Evolutionary conservation across 2,113 vertebrate genomes (phyloP).

Genomic region (Heterochromis multidens): DNA sequence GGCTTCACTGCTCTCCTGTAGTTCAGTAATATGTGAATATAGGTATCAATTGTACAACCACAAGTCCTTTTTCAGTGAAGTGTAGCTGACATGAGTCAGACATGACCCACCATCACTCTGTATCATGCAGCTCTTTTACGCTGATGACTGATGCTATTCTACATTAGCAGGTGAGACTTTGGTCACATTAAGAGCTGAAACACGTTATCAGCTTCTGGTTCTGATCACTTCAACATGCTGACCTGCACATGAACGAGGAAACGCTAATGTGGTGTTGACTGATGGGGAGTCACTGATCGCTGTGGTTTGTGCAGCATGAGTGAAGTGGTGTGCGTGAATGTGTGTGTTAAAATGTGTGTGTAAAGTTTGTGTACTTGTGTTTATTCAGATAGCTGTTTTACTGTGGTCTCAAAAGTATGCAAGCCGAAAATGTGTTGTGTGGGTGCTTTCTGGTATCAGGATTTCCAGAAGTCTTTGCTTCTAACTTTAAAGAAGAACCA

Average conservation of each 20-base stretch:
- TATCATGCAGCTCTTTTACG: background rate
- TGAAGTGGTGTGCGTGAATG: background rate
- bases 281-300: constrained; percentile 19
- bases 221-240: constrained; percentile 41
- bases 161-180: background rate
- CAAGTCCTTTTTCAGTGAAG: background rate
- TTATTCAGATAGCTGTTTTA: background rate
- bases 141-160: background rate
- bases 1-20: fast-evolving
- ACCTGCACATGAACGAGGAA: constrained; percentile 10
- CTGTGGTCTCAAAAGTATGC: background rate
- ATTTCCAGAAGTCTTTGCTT: background rate
- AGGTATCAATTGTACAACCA: background rate
- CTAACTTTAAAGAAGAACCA: background rate
- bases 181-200: constrained; percentile 3
- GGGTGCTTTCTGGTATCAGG: background rate
- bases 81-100: background rate
- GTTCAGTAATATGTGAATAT: background rate
- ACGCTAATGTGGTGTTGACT: background rate
- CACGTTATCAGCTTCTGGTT: background rate
- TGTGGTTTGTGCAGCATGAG: background rate
- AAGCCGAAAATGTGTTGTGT: background rate
- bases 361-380: background rate
- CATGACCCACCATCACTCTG: background rate
- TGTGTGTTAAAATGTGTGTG: background rate